Conservation (phyloP, 2,113 vertebrate species). For the Calonectris borealis region DNA sequence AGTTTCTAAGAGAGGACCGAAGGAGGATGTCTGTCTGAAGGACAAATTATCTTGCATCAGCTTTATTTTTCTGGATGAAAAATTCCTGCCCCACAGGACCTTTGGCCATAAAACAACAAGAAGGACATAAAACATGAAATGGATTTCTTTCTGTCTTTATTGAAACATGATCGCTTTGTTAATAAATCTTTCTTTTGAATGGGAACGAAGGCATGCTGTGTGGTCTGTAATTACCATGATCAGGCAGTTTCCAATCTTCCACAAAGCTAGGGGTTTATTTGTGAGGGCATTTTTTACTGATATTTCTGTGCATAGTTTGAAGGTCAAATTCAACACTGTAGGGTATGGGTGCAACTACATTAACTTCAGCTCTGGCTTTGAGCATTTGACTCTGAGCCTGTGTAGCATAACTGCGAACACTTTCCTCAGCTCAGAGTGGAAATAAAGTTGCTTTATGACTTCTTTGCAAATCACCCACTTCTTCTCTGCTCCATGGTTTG, state of each 20-base stretch:
- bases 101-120: not conserved
- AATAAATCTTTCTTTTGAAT: constrained; percentile 24
- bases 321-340: not conserved
- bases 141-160: constrained; percentile 10
- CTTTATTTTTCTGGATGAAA: constrained; percentile 15
- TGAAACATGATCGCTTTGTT: not conserved
- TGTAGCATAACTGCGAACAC: not conserved
- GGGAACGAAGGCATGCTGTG: not conserved
- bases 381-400: not conserved
- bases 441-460: not conserved
- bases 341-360: not conserved
- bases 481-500: not conserved
- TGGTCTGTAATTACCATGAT: constrained; percentile 26
- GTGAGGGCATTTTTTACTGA: not conserved
- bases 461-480: not conserved
- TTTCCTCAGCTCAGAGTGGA: not conserved
- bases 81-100: not conserved
- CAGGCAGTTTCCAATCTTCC: not conserved
- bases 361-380: not conserved
- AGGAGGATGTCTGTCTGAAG: not conserved
- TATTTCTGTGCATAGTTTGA: not conserved
- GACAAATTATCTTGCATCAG: not conserved
- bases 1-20: not conserved
- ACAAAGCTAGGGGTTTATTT: not conserved
- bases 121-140: not conserved